Percentiles rank a stretch among this genome's conserved stretches.
phyloP scores from a whole-genome alignment of 2,113 vertebrate species.

The Phalacrocorax aristotelis region DNA sequence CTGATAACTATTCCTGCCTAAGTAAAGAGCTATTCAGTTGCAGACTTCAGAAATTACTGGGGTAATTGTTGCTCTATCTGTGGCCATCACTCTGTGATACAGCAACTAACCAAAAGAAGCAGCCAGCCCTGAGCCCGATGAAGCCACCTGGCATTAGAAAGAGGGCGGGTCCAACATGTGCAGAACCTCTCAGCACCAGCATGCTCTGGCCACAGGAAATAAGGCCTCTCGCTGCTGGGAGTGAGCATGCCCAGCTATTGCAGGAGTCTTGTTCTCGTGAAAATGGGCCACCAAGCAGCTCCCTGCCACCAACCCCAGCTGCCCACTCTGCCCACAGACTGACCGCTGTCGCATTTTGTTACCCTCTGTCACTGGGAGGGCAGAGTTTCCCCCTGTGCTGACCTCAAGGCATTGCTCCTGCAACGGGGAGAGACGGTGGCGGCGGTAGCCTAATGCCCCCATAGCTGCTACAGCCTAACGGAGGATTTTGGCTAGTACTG shows the following conservation, averaged over 20 bases:
- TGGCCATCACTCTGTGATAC: background rate
- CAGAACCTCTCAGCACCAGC: background rate
- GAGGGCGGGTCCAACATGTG: no score
- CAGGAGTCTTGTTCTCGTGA: fast-evolving
- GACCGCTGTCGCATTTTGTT: fast-evolving
- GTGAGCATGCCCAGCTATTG: fast-evolving
- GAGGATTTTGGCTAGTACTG: background rate
- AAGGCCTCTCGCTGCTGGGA: background rate
- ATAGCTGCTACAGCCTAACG: fast-evolving
- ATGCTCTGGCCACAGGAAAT: fast-evolving
- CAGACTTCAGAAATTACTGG: background rate
- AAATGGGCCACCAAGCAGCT: background rate
- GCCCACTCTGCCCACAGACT: background rate
- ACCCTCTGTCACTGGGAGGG: fast-evolving
- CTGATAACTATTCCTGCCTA: no score
- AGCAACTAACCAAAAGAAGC: background rate
- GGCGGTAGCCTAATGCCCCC: background rate
- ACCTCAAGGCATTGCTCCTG: background rate
- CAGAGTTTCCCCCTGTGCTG: background rate
- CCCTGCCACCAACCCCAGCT: background rate
- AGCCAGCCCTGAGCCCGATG: background rate
- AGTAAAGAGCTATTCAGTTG: background rate
- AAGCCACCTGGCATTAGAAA: background rate
- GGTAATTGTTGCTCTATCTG: background rate
- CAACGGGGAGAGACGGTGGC: fast-evolving